Base-by-base conservation (phyloP, 2,888 invertebrate species). In the Margaritifera margaritifera region DNA sequence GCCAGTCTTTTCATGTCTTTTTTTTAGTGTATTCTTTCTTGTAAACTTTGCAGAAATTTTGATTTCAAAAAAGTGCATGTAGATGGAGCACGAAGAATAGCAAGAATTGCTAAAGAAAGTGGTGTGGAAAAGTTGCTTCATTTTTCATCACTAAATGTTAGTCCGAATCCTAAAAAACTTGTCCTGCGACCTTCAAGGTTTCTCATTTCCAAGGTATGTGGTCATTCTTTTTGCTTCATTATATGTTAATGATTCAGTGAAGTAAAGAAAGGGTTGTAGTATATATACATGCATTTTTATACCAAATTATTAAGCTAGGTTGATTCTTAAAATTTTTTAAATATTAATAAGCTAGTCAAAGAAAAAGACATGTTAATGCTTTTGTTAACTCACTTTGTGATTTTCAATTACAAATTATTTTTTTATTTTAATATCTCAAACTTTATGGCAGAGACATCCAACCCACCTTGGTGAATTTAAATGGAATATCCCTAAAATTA, bases 61-160 rank as follows among this genome's bases (percentile, higher is more conserved):
- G 93, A 92, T 66, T 97, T 93, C 87, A 91, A 94, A 67, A 96
- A 97, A 91, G 96, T 98, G 0, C 93, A 99, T 91, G 94, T 95
- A 0, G 93, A 94, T 22, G 97, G 96, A 18, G 94, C 98, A 0
- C 92, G 94, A 56, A 92, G 92, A 20, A 91, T 99, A 85, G 99
- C 99, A 8, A 93, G 94, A 75, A 89, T 94, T 62, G 92, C 93
- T 25, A 92, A 90, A 90, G 94, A 91, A 93, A 94, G 90, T 90
- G 97, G 97, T 18, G 97, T 99, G 1, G 94, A 98, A 75, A 93
- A 94, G 74, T 94, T 99, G 27, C 94, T 99, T 83, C 99, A 99
- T 88, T 87, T 99, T 1, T 98, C 98, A 0, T 93, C 95, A 71
- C 91, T 99, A 72, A 97, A 97, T 91, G 95, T 94, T 25, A 91